Percentiles rank a stretch among this genome's conserved stretches.
Evolutionary conservation across 2,888 invertebrate genomes (phyloP).

Genomic region (Sarcophaga caerulescens): DNA sequence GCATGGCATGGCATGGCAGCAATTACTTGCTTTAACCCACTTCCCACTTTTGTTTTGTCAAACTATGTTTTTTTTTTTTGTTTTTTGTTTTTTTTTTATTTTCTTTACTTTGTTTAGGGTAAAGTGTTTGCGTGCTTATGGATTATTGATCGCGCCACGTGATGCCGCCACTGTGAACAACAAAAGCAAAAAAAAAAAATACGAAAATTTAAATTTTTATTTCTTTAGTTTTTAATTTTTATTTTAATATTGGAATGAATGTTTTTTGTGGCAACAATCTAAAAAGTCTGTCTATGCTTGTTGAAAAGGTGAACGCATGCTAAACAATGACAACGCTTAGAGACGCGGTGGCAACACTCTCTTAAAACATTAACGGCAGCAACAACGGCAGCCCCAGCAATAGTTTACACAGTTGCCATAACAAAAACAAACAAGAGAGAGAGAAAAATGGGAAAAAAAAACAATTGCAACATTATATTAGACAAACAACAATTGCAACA

Average conservation of each 20-base stretch:
- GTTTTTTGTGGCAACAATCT: conserved; percentile 35
- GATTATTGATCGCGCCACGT: conserved; percentile 78
- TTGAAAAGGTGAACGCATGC: conserved; percentile 62
- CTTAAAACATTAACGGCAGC: conserved; percentile 29
- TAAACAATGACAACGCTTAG: conserved; percentile 60
- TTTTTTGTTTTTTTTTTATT: conserved; percentile 15
- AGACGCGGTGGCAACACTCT: conserved; percentile 64
- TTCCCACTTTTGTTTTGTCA: conserved; percentile 69
- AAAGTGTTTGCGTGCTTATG: conserved; percentile 75
- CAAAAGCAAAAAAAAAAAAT: conserved; percentile 8
- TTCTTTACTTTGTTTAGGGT: conserved; percentile 35
- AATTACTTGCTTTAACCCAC: conserved; percentile 77
- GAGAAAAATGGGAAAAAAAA: too few species aligned
- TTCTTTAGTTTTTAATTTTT: conserved; percentile 4
- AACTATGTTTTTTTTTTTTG: conserved; percentile 11
- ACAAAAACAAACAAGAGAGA: neutral
- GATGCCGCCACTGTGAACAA: conserved; percentile 69
- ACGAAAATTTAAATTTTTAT: neutral
- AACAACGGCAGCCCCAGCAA: conserved; percentile 13
- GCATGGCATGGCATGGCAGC: conserved; percentile 51
- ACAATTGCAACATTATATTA: conserved; percentile 59
- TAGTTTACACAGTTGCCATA: conserved; percentile 5
- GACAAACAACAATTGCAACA: conserved; percentile 59
- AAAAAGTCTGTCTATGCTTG: conserved; percentile 23
- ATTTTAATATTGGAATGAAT: neutral